Evolutionary conservation across 2,888 invertebrate species (phyloP), one percentile per base, ranked within the genome.

Genomic region (Coelinius sp.): DNA sequence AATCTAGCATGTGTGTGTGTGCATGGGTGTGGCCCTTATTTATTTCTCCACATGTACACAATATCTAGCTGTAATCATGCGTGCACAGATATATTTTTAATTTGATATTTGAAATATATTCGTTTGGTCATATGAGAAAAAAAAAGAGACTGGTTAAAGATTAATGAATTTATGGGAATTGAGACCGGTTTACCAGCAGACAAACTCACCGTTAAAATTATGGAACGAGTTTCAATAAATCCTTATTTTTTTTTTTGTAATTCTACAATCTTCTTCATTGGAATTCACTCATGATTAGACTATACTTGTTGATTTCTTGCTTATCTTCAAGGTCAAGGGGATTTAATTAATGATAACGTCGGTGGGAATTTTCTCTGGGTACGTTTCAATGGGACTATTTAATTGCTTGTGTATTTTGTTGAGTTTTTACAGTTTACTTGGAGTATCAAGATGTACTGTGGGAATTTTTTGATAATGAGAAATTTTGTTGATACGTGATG

Each of bases 1-100:
- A 49, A 49, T 49, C 46, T 20, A 20, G 1, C 17, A 2, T n/a
- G 20, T n/a, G n/a, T n/a, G n/a, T 41, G 41, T 12, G 10, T n/a
- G 41, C 1, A 20, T 17, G 63, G 67, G 71, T 31, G 71, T 62
- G 66, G 67, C 22, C 62, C 56, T 25, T 38, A 25, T 71, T 64
- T 62, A 10, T 63, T 38, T 17, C 56, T 20, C 22, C 22, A 2
- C 20, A 12, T 20, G 14, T 49, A 7, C 31, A 35, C 10, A 12
- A 14, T 14, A 14, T 59, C 20, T 10, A 59, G 17, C 31, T 17
- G 59, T 20, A 59, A 14, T 31, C 31, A 35, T 35, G 53, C 53
- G 7, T 35, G 59, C 31, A 14, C 59, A 35, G 14, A 31, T 27
- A 59, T 59, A 17, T 59, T 35, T n/a, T 20, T 17, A 7, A 59